Conservation (phyloP, 2,113 vertebrate genomes). For the Prolemur simus region DNA sequence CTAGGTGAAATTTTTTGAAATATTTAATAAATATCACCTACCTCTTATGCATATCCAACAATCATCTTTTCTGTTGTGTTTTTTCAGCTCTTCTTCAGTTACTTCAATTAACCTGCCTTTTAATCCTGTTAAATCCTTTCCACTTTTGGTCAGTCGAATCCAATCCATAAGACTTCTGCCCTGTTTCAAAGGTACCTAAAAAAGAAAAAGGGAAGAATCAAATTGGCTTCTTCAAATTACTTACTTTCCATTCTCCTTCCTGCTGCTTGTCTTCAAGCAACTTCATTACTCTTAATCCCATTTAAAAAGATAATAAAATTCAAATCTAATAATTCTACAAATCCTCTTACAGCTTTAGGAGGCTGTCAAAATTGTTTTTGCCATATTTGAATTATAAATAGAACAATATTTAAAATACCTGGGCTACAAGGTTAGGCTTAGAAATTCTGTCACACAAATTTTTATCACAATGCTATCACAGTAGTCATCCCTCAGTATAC, state of each 20-base stretch:
- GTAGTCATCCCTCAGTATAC: not conserved
- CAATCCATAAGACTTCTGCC: constrained; percentile 99
- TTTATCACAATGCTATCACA: not conserved
- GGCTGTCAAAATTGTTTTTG: not conserved
- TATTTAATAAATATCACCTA: constrained; percentile 71
- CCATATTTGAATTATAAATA: constrained; percentile 9
- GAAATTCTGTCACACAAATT: constrained; percentile 11
- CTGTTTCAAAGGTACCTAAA: constrained; percentile 94
- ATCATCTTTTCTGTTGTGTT: constrained; percentile 92
- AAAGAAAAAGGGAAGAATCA: constrained; percentile 48
- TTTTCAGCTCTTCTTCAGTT: constrained; percentile 92
- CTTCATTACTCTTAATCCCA: constrained; percentile 9
- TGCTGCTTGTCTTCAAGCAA: not conserved
- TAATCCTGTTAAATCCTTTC: constrained; percentile 93
- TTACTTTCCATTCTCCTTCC: not conserved
- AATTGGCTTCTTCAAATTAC: not conserved
- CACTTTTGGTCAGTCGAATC: constrained; percentile 95
- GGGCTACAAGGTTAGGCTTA: not conserved
- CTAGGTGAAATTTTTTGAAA: not conserved
- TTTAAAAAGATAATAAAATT: constrained; percentile 8
- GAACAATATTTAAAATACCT: not conserved
- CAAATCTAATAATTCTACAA: constrained; percentile 24
- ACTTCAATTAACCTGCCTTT: constrained; percentile 93
- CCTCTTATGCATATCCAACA: constrained; percentile 99
- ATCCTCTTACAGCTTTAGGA: not conserved